Conservation (phyloP, 2,888 invertebrate genomes). For the Podabrus alpinus region DNA sequence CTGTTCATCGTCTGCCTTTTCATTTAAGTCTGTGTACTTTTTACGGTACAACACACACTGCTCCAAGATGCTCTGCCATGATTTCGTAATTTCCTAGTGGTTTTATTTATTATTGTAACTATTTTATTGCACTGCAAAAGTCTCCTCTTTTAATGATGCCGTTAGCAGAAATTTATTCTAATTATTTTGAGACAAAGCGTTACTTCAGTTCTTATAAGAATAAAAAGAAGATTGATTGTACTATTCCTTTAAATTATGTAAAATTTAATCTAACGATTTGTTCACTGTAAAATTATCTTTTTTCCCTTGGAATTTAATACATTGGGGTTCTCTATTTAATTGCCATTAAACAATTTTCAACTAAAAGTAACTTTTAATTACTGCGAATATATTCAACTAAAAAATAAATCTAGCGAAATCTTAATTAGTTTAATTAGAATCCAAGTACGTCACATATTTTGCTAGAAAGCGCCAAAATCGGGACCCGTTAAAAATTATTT, state of each 20-base stretch:
- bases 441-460: background rate
- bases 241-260: background rate
- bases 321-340: background rate
- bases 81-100: slow-evolving; percentile 24
- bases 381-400: background rate
- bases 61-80: slow-evolving; percentile 24
- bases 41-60: slow-evolving; percentile 40
- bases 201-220: background rate
- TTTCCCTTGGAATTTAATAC: background rate
- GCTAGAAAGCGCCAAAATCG: background rate
- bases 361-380: background rate
- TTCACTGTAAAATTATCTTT: background rate
- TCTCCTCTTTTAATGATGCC: slow-evolving; percentile 33
- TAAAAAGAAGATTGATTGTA: background rate
- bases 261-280: background rate
- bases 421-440: background rate
- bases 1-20: slow-evolving; percentile 41
- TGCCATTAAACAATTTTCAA: background rate
- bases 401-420: background rate
- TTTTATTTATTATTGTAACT: slow-evolving; percentile 26
- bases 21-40: slow-evolving; percentile 43
- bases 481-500: background rate
- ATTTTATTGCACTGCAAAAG: slow-evolving; percentile 17
- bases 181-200: slow-evolving; percentile 4
- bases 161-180: slow-evolving; percentile 25